Evolutionary conservation across 2,797 vertebrate genomes (phyloP).

Genomic region (Rhinatrema bivittatum): DNA sequence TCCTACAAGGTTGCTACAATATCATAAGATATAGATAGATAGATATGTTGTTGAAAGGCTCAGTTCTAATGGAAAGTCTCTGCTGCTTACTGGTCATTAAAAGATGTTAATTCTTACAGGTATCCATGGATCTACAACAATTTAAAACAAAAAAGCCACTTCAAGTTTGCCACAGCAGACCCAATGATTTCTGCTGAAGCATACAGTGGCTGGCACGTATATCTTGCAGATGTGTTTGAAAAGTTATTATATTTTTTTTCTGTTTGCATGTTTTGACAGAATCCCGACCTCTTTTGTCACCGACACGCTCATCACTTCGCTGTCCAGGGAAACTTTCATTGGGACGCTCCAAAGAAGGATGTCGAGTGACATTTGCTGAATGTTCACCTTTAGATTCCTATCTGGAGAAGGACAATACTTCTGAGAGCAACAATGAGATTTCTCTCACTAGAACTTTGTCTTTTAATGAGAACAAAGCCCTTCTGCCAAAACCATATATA

Average conservation of each 20-base stretch:
- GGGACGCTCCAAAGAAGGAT: conserved; percentile 25
- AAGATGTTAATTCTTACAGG: no score
- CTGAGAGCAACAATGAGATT: conserved; percentile 15
- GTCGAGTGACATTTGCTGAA: conserved; percentile 41
- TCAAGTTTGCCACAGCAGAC: no score
- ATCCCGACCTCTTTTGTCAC: conserved; percentile 26
- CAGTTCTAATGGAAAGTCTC: no score
- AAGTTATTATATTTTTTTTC: not conserved
- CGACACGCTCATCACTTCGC: conserved; percentile 29
- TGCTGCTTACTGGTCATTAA: no score
- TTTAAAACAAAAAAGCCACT: no score
- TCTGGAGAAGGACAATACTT: conserved; percentile 12
- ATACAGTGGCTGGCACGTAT: no score
- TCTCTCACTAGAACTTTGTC: conserved; percentile 18
- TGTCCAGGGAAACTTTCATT: conserved; percentile 33
- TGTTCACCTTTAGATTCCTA: conserved; percentile 33
- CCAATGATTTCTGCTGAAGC: no score
- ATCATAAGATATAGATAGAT: no score
- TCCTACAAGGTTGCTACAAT: no score
- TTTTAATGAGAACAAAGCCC: conserved; percentile 26
- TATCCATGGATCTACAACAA: no score
- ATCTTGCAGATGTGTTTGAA: no score
- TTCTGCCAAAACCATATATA: conserved; percentile 10
- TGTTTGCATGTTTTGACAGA: conserved; percentile 24
- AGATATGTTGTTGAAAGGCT: no score